Evolutionary conservation across 2,888 invertebrate species (phyloP).

Genomic region (Norana najaformis): DNA sequence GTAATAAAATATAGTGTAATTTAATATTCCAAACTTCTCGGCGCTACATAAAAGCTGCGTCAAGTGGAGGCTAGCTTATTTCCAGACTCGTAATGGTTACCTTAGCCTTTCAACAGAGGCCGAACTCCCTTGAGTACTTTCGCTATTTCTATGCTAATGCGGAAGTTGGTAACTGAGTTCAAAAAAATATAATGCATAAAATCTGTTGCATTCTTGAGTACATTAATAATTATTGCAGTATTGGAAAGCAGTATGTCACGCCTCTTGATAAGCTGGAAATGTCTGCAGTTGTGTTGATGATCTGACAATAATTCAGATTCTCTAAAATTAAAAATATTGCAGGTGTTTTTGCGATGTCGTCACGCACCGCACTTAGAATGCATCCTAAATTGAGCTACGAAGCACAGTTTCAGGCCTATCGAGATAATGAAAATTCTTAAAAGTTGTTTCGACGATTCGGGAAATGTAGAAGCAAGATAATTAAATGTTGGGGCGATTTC

Average conservation of each 20-base stretch:
- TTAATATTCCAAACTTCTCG: not conserved
- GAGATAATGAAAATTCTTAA: not conserved
- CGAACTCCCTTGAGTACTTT: not conserved
- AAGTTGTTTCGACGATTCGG: not conserved
- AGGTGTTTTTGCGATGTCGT: not conserved
- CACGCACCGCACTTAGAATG: not conserved
- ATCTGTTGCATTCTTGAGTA: not conserved
- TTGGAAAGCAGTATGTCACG: not conserved
- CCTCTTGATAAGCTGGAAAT: not conserved
- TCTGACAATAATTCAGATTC: not conserved
- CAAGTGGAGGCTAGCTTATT: not conserved
- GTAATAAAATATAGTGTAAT: too few species aligned
- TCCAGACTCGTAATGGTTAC: not conserved
- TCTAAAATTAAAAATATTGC: not conserved
- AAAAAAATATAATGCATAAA: not conserved
- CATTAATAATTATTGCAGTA: not conserved
- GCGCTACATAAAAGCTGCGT: too few species aligned
- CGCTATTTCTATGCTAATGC: not conserved
- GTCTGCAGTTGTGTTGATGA: not conserved
- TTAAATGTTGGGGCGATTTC: not conserved
- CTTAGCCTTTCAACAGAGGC: not conserved
- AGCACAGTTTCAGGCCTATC: not conserved
- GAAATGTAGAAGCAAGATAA: conserved; percentile 5
- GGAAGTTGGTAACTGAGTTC: not conserved
- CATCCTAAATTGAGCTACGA: not conserved